Evolutionary conservation across 2,797 vertebrate species (phyloP).

Genomic region (Echeneis naucrates): DNA sequence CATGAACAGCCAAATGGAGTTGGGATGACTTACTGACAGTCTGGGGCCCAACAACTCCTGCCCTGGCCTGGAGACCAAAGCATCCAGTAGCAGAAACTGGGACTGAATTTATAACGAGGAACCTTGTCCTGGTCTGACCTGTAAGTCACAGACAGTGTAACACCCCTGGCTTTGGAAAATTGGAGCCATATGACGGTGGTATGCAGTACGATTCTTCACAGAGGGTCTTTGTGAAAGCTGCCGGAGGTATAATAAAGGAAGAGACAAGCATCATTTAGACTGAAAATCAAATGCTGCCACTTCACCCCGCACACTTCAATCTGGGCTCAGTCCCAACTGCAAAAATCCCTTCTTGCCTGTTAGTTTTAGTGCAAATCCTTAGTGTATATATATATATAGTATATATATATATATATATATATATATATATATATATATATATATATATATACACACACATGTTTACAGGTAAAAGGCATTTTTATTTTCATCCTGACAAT

Average conservation of each 20-base stretch:
- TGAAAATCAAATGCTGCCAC: neutral
- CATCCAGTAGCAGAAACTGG: conserved; percentile 31
- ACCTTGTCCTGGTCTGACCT: conserved; percentile 73
- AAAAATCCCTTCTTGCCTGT: neutral
- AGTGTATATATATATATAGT: conserved; percentile 11
- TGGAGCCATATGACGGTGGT: conserved; percentile 68
- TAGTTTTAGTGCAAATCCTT: neutral
- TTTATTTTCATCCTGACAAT: conserved; percentile 41
- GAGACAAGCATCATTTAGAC: conserved; percentile 18
- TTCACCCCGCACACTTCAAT: neutral
- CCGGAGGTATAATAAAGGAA: conserved; percentile 9
- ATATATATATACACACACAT: no score
- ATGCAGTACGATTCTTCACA: conserved; percentile 53
- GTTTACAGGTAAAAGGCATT: conserved; percentile 14
- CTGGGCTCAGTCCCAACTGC: neutral
- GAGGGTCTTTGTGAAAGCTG: conserved; percentile 68
- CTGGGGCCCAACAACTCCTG: conserved; percentile 22
- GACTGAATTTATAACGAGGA: conserved; percentile 65
- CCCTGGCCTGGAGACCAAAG: conserved; percentile 1
- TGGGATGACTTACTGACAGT: neutral
- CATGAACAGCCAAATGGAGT: conserved; percentile 5
- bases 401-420: no score
- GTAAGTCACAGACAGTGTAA: conserved; percentile 40
- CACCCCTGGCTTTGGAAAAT: conserved; percentile 59
- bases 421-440: no score